phyloP scores from a whole-genome alignment of 2,113 vertebrate species.

The Hepsetus odoe region DNA sequence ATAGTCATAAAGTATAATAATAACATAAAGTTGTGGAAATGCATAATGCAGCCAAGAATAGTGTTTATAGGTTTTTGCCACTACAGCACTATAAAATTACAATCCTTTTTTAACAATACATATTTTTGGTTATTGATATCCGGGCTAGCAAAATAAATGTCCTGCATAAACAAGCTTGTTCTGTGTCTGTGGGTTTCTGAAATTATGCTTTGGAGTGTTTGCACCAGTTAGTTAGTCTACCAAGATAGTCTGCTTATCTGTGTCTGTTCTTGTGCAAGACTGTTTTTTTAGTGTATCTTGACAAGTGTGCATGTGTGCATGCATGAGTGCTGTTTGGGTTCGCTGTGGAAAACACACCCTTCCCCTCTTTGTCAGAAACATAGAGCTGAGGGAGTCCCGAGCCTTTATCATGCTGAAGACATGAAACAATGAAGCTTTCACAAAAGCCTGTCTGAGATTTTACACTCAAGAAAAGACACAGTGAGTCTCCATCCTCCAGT shows the following conservation, averaged over 20 bases:
- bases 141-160: no score
- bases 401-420: conserved; percentile 39
- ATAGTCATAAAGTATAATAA: no score
- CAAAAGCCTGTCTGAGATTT: neutral
- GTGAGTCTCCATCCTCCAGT: neutral
- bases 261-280: conserved; percentile 10
- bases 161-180: no score
- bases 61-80: no score
- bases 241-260: neutral
- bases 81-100: no score
- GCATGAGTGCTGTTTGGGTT: conserved; percentile 41
- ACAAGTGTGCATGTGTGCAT: conserved; percentile 23
- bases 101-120: no score
- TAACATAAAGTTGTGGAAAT: no score
- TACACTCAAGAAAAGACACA: neutral
- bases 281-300: conserved; percentile 28
- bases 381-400: conserved; percentile 33
- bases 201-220: neutral
- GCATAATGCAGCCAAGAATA: no score
- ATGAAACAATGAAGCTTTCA: conserved; percentile 10
- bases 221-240: neutral
- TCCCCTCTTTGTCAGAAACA: conserved; percentile 57
- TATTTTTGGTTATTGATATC: no score
- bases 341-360: conserved; percentile 57
- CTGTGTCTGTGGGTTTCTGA: conserved; percentile 5